Evolutionary conservation across 2,888 invertebrate genomes (phyloP).

Genomic region (Aethes cnicana): DNA sequence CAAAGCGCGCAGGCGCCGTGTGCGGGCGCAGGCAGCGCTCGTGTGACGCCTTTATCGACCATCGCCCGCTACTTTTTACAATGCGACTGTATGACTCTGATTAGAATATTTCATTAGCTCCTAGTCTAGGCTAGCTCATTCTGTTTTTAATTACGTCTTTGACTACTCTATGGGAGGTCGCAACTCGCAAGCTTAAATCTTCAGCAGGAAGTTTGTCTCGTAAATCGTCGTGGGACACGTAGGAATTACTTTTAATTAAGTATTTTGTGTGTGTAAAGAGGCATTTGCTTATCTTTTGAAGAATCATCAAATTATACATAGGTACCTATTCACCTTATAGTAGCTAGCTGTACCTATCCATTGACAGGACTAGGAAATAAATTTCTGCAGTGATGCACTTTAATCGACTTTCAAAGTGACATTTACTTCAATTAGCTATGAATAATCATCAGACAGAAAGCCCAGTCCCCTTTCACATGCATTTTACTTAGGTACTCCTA

Average conservation of each 20-base stretch:
- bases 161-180: slow-evolving; percentile 51
- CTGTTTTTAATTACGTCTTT: slow-evolving; percentile 57
- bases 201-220: slow-evolving; percentile 20
- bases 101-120: slow-evolving; percentile 77
- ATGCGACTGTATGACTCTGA: slow-evolving; percentile 67
- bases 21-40: slow-evolving; percentile 70
- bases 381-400: too few species aligned
- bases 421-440: too few species aligned
- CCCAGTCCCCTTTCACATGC: too few species aligned
- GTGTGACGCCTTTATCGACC: slow-evolving; percentile 73
- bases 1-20: slow-evolving; percentile 79
- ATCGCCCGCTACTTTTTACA: slow-evolving; percentile 68
- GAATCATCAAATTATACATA: too few species aligned
- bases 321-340: too few species aligned
- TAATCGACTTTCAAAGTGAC: too few species aligned
- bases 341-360: too few species aligned
- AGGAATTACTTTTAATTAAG: neutral
- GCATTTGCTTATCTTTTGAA: too few species aligned
- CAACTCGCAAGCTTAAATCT: slow-evolving; percentile 36
- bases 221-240: slow-evolving; percentile 13
- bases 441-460: too few species aligned
- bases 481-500: too few species aligned
- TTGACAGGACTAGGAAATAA: too few species aligned
- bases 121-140: slow-evolving; percentile 54
- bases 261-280: too few species aligned